Evolutionary conservation across 2,113 vertebrate genomes (phyloP).

Genomic region (Hydropotes inermis): DNA sequence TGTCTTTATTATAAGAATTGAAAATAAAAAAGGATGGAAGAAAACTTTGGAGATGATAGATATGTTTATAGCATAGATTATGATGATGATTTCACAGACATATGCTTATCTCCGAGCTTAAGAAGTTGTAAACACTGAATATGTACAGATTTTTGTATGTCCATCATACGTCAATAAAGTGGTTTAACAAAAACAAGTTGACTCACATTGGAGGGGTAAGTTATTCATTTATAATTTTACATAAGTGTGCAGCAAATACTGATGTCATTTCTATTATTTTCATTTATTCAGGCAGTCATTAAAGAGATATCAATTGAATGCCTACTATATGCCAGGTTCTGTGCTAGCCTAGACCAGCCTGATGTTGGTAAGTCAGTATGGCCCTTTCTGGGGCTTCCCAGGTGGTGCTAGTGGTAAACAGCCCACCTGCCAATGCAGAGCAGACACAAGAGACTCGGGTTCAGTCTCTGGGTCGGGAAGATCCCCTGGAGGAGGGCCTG

Average conservation of each 20-base stretch:
- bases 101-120: neutral
- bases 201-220: neutral
- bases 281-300: neutral
- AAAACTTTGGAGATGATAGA: neutral
- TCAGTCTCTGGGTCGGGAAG: neutral
- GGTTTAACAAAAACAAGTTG: neutral
- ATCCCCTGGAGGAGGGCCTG: neutral
- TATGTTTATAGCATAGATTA: neutral
- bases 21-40: neutral
- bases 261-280: neutral
- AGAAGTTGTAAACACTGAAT: neutral
- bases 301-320: neutral
- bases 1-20: neutral
- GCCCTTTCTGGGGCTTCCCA: neutral
- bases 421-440: neutral
- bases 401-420: neutral
- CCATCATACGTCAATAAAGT: neutral
- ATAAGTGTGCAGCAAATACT: neutral
- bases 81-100: neutral
- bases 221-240: constrained; percentile 15
- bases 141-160: neutral
- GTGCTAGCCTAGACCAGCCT: neutral
- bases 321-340: neutral
- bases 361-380: neutral
- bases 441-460: neutral